Evolutionary conservation across 2,113 vertebrate genomes (phyloP).

Genomic region (Opisthocomus hoazin): DNA sequence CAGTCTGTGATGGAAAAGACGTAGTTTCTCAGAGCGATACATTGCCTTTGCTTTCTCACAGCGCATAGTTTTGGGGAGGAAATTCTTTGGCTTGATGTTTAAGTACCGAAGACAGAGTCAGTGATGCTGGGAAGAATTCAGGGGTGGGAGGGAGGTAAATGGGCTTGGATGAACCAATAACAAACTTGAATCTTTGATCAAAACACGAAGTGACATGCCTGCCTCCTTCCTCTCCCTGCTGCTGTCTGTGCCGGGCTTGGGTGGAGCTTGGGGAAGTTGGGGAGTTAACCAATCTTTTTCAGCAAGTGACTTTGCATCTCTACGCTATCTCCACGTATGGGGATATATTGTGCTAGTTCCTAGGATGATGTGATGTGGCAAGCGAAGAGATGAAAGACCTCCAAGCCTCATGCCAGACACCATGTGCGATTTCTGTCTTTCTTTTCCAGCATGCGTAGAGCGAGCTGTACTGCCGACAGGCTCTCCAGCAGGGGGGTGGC

Average conservation of each 20-base stretch:
- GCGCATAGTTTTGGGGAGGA: not conserved
- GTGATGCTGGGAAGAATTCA: conserved; percentile 24
- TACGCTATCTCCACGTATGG: not conserved
- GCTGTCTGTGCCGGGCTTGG: not conserved
- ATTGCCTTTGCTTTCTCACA: not conserved
- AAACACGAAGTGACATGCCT: conserved; percentile 13
- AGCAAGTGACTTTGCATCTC: not conserved
- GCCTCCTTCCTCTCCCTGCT: not conserved
- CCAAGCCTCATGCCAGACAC: not conserved
- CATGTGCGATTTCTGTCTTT: not conserved
- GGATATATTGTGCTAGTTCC: not conserved
- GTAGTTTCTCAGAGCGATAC: not conserved
- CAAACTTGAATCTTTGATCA: conserved; percentile 10
- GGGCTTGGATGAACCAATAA: conserved; percentile 26
- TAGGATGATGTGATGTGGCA: not conserved
- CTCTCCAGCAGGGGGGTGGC: not conserved
- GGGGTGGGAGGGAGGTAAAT: not conserved
- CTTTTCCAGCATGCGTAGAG: not conserved
- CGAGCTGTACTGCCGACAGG: not conserved
- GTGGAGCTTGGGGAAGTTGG: not conserved
- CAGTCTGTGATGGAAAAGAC: not conserved
- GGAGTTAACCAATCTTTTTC: not conserved
- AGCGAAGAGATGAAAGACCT: not conserved
- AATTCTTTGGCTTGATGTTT: not conserved
- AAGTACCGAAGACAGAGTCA: not conserved